phyloP scores from a whole-genome alignment of 2,113 vertebrate species.

The Athene cunicularia region DNA sequence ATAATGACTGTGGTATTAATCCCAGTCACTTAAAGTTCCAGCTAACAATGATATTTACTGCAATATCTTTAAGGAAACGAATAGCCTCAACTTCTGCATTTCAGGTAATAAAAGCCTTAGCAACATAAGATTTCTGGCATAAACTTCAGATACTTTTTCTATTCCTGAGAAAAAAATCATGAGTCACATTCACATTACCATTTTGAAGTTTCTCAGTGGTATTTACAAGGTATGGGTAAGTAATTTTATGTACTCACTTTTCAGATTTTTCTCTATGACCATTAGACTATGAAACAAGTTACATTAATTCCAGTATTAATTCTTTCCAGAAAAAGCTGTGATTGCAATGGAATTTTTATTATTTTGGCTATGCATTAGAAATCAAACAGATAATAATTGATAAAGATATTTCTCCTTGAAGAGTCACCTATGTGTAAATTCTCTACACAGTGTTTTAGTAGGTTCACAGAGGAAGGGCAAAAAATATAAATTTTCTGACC shows the following conservation, averaged over 20 bases:
- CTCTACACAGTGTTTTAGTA: not conserved
- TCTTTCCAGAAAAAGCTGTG: not conserved
- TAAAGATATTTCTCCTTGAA: not conserved
- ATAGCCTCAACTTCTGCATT: not conserved
- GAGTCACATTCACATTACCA: constrained; percentile 15
- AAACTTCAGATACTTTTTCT: constrained; percentile 5
- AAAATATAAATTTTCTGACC: not conserved
- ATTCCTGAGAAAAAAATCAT: not conserved
- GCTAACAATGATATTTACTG: not conserved
- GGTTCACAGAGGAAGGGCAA: not conserved
- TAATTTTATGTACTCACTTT: constrained; percentile 6
- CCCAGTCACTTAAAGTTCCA: not conserved
- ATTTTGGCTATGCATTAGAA: not conserved
- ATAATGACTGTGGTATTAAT: not conserved
- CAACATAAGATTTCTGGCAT: not conserved
- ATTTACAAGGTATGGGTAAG: not conserved
- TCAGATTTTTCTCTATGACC: not conserved
- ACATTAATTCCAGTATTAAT: not conserved
- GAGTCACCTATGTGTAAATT: not conserved
- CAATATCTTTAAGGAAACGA: constrained; percentile 14
- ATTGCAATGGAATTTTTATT: not conserved
- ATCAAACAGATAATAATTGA: not conserved
- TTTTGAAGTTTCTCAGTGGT: constrained; percentile 6
- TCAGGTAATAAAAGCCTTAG: not conserved
- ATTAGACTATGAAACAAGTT: not conserved